Percentiles rank a stretch among this genome's conserved stretches.
These are phyloP conservation scores for Seira sanloemensis DNA, from an alignment of 2,888 invertebrate species.

Conservation along the genomic window DNA sequence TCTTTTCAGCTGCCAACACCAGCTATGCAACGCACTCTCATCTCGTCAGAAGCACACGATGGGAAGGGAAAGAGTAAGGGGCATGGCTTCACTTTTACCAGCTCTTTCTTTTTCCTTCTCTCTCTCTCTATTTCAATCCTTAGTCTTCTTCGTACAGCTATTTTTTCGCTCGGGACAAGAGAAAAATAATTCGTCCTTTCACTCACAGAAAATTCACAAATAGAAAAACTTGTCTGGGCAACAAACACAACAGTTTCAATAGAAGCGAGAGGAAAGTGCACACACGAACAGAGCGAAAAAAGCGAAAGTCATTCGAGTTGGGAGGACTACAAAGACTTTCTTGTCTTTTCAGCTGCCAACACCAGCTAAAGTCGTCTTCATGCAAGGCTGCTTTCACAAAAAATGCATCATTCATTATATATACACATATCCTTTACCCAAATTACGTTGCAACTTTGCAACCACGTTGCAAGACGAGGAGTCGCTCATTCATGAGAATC, in stretches of 20 bases:
- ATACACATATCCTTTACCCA: conserved; percentile 50
- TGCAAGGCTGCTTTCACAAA: conserved; percentile 34
- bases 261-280: conserved; percentile 32
- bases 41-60: conserved; percentile 47
- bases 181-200: conserved; percentile 53
- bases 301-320: conserved; percentile 8
- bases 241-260: conserved; percentile 43
- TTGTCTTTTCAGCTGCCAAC: too few species aligned
- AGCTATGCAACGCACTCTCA: conserved; percentile 51
- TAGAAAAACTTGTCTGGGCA: conserved; percentile 29
- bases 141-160: conserved; percentile 23
- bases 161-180: conserved; percentile 54
- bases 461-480: too few species aligned
- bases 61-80: conserved; percentile 1
- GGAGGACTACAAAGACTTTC: too few species aligned
- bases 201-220: conserved; percentile 51
- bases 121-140: conserved; percentile 5
- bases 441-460: conserved; percentile 48
- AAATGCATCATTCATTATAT: conserved; percentile 55
- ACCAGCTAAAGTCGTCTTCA: conserved; percentile 36
- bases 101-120: conserved; percentile 18
- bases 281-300: conserved; percentile 20
- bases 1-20: too few species aligned
- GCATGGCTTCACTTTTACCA: too few species aligned
- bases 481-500: too few species aligned